Conservation (phyloP, 2,113 vertebrate species). For the Ariopsis seemanni region DNA sequence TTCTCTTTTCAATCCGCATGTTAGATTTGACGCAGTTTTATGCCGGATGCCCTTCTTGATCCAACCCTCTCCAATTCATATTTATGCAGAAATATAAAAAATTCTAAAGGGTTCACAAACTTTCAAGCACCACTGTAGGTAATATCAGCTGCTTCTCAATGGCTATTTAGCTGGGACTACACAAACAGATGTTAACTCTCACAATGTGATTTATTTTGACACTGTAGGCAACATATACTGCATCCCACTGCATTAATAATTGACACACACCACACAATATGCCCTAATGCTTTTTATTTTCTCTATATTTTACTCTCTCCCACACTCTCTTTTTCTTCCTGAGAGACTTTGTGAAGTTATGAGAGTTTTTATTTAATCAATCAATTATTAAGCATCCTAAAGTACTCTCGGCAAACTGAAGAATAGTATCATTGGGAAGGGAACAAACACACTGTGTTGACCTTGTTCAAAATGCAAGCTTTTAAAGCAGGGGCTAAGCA, state of each 20-base stretch:
- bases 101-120: too few species aligned
- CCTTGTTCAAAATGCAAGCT: neutral
- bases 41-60: too few species aligned
- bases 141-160: neutral
- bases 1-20: too few species aligned
- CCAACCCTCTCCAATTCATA: too few species aligned
- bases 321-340: neutral
- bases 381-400: slow-evolving; percentile 21
- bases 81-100: too few species aligned
- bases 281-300: slow-evolving; percentile 14
- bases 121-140: too few species aligned
- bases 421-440: neutral
- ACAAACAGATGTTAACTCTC: slow-evolving; percentile 8
- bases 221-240: slow-evolving; percentile 4
- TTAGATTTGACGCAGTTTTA: too few species aligned
- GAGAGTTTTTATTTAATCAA: slow-evolving; percentile 11
- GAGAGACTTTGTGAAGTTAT: neutral
- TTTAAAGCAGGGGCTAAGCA: neutral
- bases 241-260: slow-evolving; percentile 28
- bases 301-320: slow-evolving; percentile 3
- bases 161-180: neutral
- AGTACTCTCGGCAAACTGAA: neutral
- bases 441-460: neutral
- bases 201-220: slow-evolving; percentile 13
- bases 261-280: slow-evolving; percentile 9